Evolutionary conservation across 2,888 invertebrate genomes (phyloP).

Genomic region (Zeuzera pyrina): DNA sequence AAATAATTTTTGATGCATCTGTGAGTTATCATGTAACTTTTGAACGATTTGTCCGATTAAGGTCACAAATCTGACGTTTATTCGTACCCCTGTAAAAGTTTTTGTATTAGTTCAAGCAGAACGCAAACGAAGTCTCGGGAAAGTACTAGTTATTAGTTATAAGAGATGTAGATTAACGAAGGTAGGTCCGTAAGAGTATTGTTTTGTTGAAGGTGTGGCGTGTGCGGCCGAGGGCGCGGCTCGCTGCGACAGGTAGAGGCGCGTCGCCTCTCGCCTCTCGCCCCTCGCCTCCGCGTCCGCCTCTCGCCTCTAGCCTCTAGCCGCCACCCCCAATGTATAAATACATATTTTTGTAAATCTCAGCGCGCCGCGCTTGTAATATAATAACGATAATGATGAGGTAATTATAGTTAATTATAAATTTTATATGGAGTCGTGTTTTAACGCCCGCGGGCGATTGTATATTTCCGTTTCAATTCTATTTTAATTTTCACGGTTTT

Average conservation of each 20-base stretch:
- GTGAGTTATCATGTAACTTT: too few species aligned
- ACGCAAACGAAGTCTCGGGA: too few species aligned
- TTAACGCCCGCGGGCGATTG: conserved; percentile 32
- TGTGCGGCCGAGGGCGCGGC: conserved; percentile 39
- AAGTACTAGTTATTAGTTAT: neutral
- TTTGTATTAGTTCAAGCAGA: too few species aligned
- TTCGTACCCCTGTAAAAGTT: too few species aligned
- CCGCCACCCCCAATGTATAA: conserved; percentile 14
- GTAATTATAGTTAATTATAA: conserved; percentile 30
- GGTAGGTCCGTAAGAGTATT: neutral
- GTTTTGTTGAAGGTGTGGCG: conserved; percentile 13
- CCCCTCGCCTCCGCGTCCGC: too few species aligned
- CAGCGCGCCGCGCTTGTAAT: conserved; percentile 39
- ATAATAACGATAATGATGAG: too few species aligned
- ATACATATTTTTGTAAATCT: conserved; percentile 57
- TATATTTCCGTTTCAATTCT: conserved; percentile 56
- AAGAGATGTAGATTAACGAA: neutral
- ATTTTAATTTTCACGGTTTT: conserved; percentile 58
- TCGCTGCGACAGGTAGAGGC: conserved; percentile 53
- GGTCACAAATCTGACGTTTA: too few species aligned
- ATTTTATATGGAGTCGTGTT: conserved; percentile 35
- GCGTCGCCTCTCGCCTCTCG: conserved; percentile 9
- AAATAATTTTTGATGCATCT: too few species aligned
- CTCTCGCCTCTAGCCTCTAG: too few species aligned
- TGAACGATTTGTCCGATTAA: too few species aligned